Evolutionary conservation across 2,797 vertebrate species (phyloP), one percentile per base, ranked within the genome.

Genomic region (Phyllotis vaccarum): DNA sequence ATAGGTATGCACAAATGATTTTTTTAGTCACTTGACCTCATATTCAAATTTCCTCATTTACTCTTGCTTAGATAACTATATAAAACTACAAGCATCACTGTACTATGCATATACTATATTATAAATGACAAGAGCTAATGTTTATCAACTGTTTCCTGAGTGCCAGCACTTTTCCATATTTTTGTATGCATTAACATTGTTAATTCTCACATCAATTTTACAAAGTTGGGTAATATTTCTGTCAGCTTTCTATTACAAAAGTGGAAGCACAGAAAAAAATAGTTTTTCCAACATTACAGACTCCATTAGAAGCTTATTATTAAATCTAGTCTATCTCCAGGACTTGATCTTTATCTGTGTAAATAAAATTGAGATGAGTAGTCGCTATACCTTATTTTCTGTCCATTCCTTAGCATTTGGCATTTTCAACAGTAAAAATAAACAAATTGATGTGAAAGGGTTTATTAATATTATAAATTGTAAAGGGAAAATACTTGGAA

Each of bases 401-500:
- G 24, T 64, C 90, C 7, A 94, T 7, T 43, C 90, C 5, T 3
- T 89, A 91, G 75, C 58, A 52, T 86, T 27, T 12, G 66, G 3
- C 1, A 21, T 29, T 93, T 81, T 95, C 52, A 75, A 54, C 46
- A 17, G 74, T 82, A 74, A 87, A 58, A 76, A 62, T n/a, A 81
- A 83, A 75, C 22, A 72, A 52, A 82, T 60, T 46, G 66, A 66
- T 31, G 29, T 72, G 31, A 10, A 85, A 91, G 90, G 86, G 14
- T 86, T 81, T 6, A 37, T 76, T 90, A 70, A 52, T 43, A 76
- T 37, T 79, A 11, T 93, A 96, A 93, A 82, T 82, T 52, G 0
- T 78, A 21, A 89, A 89, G 29, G 80, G 29, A 95, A 76, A 94
- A 90, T 34, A 89, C 72, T 81, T 56, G 46, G 90, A 14, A 52